A percentile compares a stretch with the other conserved stretches of the same genome.
Evolutionary conservation across 1,140 invertebrate genomes (phyloP).

Genomic region (Stegodyphus dumicola): DNA sequence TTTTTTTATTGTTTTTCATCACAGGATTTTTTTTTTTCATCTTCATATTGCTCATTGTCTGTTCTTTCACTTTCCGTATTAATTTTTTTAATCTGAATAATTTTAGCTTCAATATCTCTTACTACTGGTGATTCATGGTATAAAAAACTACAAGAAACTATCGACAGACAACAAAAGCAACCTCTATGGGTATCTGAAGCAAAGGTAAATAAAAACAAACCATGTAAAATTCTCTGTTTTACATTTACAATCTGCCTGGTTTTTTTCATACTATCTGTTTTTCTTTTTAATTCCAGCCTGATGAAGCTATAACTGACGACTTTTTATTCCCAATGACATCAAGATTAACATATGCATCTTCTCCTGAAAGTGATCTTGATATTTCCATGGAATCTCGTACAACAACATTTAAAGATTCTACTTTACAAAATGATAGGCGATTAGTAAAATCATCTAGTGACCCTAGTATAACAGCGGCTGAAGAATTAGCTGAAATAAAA

Average conservation of each 20-base stretch:
- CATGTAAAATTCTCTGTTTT: not conserved
- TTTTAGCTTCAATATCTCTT: conserved; percentile 74
- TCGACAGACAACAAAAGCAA: conserved; percentile 92
- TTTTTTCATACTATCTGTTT: not conserved
- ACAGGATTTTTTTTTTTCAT: too few species aligned
- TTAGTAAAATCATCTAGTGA: conserved; percentile 86
- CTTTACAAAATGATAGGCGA: conserved; percentile 69
- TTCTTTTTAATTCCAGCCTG: conserved; percentile 65
- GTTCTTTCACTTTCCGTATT: not conserved
- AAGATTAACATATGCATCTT: conserved; percentile 93
- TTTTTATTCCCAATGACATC: conserved; percentile 98
- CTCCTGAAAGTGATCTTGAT: conserved; percentile 94
- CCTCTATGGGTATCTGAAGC: conserved; percentile 97
- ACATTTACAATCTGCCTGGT: not conserved
- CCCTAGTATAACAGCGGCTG: conserved; percentile 82
- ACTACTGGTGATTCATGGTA: conserved; percentile 92
- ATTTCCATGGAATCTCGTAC: conserved; percentile 74
- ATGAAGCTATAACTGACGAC: conserved; percentile 76
- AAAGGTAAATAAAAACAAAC: conserved; percentile 70
- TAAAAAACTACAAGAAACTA: conserved; percentile 88
- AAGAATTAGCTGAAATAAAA: conserved; percentile 67
- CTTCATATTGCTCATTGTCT: not conserved
- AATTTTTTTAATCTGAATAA: not conserved
- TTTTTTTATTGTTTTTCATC: too few species aligned
- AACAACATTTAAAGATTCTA: conserved; percentile 67